Evolutionary conservation across 2,888 invertebrate genomes (phyloP), one percentile per base, ranked within the genome.

Genomic region (Drosophila longiperda): DNA sequence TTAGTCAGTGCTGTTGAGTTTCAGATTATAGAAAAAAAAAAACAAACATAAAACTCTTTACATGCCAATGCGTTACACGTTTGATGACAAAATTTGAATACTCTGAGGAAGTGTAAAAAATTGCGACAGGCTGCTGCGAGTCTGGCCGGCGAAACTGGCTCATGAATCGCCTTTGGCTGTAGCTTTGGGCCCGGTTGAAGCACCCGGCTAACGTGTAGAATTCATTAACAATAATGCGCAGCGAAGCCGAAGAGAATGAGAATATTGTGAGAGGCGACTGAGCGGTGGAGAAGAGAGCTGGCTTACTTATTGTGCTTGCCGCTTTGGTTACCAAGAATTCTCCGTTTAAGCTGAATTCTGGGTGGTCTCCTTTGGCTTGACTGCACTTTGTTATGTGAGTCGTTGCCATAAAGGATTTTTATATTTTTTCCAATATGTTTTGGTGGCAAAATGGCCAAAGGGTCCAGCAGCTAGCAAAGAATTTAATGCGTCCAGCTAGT

Each of bases 171-270:
- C 68, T 42, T 33, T 40, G 79, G 64, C 64, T 50, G 26, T 57
- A 61, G 79, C 75, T 78, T 62, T 60, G 50, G 80, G 75, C 63
- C 23, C 29, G 45, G 73, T 75, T 61, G 38, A 45, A 15, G 57
- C 68, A 67, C 42, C 58, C 73, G 53, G 59, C 23, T 15, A 68
- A 85, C 66, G 71, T 86, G 85, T 74, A 88, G 90, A 86, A 90
- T 86, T 86, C 85, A 86, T 86, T 86, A 86, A 86, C 89, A 88
- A 86, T 90, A 86, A 86, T 73, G 83, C 78, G 71, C 78, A 73
- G 65, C 52, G 53, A 54, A 80, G 65, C 23, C 60, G 67, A 40
- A 50, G 54, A 45, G 45, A 53, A 45, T 54, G 55, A 23, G n/a
- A 17, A 55, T 23, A 45, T 45, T 65, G 32, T 15, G 57, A 50